A percentile compares a stretch with the other conserved stretches of the same genome.
Evolutionary conservation across 1,140 invertebrate species (phyloP).

Genomic region (Belonocnema kinseyi): DNA sequence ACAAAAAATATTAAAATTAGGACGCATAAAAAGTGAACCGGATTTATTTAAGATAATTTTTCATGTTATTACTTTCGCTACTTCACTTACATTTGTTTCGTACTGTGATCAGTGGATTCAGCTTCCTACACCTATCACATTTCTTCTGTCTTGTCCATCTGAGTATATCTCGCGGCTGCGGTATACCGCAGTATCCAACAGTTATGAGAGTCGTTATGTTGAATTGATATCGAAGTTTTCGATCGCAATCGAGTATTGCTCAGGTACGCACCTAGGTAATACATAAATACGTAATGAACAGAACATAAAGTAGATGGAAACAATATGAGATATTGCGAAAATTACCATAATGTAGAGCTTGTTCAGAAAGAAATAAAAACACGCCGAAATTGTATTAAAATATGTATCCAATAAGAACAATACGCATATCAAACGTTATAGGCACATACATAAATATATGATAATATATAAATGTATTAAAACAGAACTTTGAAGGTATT

Average conservation of each 20-base stretch:
- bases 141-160: slow-evolving; percentile 4
- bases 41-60: neutral
- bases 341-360: neutral
- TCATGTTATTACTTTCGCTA: neutral
- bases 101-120: slow-evolving; percentile 7
- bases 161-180: slow-evolving; percentile 49
- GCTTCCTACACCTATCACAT: slow-evolving; percentile 19
- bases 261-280: slow-evolving; percentile 19
- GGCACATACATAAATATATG: too few relatives aligned
- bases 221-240: slow-evolving; percentile 63
- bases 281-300: neutral
- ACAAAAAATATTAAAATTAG: too few relatives aligned
- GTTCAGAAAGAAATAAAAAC: neutral
- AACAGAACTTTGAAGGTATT: too few relatives aligned
- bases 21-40: neutral
- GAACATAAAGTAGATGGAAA: slow-evolving; percentile 50
- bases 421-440: too few relatives aligned
- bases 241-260: slow-evolving; percentile 43
- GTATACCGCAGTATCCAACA: slow-evolving; percentile 64
- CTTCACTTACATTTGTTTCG: slow-evolving; percentile 6
- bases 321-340: neutral
- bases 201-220: slow-evolving; percentile 59
- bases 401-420: too few relatives aligned
- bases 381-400: too few relatives aligned
- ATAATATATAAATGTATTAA: too few relatives aligned